Percentiles rank a stretch among this genome's conserved stretches.
These are phyloP conservation scores for Drosophila lacertosa DNA, from an alignment of 1,140 invertebrate species.

Conservation along the genomic window DNA sequence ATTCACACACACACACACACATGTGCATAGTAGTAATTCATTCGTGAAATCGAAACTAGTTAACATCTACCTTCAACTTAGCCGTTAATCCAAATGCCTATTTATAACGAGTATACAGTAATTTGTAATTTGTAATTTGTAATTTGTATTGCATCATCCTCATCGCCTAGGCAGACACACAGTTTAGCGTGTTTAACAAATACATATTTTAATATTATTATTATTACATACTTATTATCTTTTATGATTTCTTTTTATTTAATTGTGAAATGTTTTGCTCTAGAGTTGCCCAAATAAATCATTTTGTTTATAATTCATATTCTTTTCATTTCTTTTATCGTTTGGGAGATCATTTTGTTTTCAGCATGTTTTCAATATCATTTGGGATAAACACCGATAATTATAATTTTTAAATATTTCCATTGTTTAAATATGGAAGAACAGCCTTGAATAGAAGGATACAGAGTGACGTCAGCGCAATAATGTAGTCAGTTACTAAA, in stretches of 20 bases:
- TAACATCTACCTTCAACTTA: constrained; percentile 81
- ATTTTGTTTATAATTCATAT: constrained; percentile 64
- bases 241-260: constrained; percentile 67
- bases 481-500: too few relatives aligned
- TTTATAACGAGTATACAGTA: constrained; percentile 67
- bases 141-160: constrained; percentile 52
- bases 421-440: too few relatives aligned
- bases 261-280: constrained; percentile 66
- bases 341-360: neutral
- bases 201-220: constrained; percentile 35
- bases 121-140: constrained; percentile 45
- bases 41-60: constrained; percentile 66
- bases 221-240: constrained; percentile 28
- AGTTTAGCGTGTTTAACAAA: constrained; percentile 54
- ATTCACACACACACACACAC: neutral
- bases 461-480: too few relatives aligned
- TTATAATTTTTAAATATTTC: too few relatives aligned
- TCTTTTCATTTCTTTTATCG: constrained; percentile 37
- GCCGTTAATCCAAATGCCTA: constrained; percentile 61
- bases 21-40: constrained; percentile 29
- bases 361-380: neutral
- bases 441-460: too few relatives aligned
- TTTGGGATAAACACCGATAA: too few relatives aligned
- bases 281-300: constrained; percentile 71
- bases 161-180: constrained; percentile 52